These are phyloP conservation scores for Amiota communis DNA, from an alignment of 2,888 invertebrate species.

Conservation along the genomic window DNA sequence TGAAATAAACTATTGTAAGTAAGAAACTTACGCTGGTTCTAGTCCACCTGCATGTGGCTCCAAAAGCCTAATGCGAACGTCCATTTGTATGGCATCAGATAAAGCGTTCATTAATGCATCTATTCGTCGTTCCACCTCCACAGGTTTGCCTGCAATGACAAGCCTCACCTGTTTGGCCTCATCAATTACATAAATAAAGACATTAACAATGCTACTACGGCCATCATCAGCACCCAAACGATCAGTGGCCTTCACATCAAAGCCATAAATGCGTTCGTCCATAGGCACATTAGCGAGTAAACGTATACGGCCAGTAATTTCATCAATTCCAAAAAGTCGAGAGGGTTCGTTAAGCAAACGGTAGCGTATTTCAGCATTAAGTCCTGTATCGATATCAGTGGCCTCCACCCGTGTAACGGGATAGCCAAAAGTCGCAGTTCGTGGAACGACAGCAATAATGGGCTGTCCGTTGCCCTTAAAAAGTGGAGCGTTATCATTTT, in stretches of 20 bases:
- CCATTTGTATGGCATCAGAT: conserved; percentile 83
- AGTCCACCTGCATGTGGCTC: conserved; percentile 79
- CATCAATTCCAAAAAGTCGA: conserved; percentile 84
- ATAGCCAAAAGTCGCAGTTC: conserved; percentile 86
- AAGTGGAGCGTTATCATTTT: conserved; percentile 87
- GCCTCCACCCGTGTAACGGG: conserved; percentile 86
- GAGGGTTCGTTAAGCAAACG: conserved; percentile 85
- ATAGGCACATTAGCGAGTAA: conserved; percentile 80
- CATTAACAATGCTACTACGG: conserved; percentile 87
- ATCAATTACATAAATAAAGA: conserved; percentile 88
- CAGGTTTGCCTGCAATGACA: conserved; percentile 83
- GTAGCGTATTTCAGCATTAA: conserved; percentile 86
- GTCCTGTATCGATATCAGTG: conserved; percentile 82
- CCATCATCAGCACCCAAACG: conserved; percentile 86
- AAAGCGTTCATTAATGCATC: conserved; percentile 81
- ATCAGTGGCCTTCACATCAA: conserved; percentile 91
- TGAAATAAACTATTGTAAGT: background rate
- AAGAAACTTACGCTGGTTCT: conserved; percentile 73
- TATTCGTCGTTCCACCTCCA: conserved; percentile 82
- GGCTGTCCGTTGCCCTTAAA: conserved; percentile 85
- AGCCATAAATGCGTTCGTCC: conserved; percentile 85
- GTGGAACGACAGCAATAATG: conserved; percentile 86
- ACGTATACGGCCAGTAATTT: conserved; percentile 83
- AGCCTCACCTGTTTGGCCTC: conserved; percentile 86
- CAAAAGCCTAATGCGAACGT: conserved; percentile 84